These are phyloP conservation scores for Lycopodina hypogea DNA, from an alignment of 37 sponge, comb jelly and placozoan species.

Conservation along the genomic window DNA sequence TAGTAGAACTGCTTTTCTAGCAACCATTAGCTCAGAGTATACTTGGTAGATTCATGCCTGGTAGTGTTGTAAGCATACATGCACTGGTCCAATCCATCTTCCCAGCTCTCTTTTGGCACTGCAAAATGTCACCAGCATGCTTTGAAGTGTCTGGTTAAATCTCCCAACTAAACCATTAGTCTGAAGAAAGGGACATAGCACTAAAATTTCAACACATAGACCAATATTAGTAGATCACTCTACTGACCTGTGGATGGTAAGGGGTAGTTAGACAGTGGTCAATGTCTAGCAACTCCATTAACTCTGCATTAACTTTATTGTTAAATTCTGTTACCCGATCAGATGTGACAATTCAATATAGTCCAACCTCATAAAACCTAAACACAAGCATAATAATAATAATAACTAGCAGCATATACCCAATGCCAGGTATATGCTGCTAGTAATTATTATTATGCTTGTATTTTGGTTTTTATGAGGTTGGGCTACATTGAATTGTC, in stretches of 20 bases:
- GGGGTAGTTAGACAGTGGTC: conserved; percentile 28
- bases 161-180: conserved; percentile 67
- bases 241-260: conserved; percentile 34
- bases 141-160: conserved; percentile 62
- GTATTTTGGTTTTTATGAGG: too few species aligned
- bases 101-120: conserved; percentile 44
- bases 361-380: too few species aligned
- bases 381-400: too few species aligned
- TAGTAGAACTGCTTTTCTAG: conserved; percentile 41
- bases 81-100: conserved; percentile 48
- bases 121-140: conserved; percentile 56
- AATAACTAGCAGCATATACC: too few species aligned
- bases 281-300: conserved; percentile 4
- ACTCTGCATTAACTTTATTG: conserved; percentile 1
- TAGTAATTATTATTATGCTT: too few species aligned
- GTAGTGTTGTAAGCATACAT: conserved; percentile 78
- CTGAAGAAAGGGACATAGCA: conserved; percentile 15
- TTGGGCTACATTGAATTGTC: too few species aligned
- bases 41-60: conserved; percentile 59
- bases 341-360: conserved; percentile 1
- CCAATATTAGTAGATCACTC: too few species aligned
- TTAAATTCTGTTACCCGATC: conserved; percentile 31
- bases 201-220: not conserved
- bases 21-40: conserved; percentile 72
- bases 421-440: too few species aligned